phyloP scores from a whole-genome alignment of 2,888 invertebrate genomes.

The Matsumyia berberina region DNA sequence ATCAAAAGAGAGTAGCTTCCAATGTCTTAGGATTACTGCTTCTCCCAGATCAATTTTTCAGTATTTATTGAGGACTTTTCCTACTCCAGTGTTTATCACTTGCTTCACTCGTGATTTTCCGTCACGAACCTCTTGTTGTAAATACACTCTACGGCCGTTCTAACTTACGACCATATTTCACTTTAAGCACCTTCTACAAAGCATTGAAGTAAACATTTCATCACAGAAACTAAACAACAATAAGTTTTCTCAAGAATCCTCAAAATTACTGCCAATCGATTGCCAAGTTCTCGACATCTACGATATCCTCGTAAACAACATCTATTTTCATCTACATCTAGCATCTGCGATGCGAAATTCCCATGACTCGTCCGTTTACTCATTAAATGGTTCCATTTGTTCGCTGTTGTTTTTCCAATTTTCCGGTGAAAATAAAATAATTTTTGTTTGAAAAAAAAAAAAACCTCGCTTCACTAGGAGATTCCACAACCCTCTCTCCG shows the following conservation, averaged over 20 bases:
- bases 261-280: neutral
- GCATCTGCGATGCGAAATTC: slow-evolving; percentile 39
- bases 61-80: too few relatives aligned
- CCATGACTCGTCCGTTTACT: slow-evolving; percentile 46
- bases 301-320: slow-evolving; percentile 4
- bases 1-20: too few relatives aligned
- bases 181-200: too few relatives aligned
- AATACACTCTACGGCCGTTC: too few relatives aligned
- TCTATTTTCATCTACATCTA: slow-evolving; percentile 42
- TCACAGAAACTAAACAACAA: neutral
- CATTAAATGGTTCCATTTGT: neutral
- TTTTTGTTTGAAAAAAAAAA: too few relatives aligned
- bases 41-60: too few relatives aligned
- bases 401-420: neutral
- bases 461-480: slow-evolving; percentile 22
- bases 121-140: too few relatives aligned
- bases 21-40: too few relatives aligned
- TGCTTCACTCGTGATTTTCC: too few relatives aligned
- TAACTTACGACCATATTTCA: too few relatives aligned
- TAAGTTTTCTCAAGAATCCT: neutral
- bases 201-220: slow-evolving; percentile 9
- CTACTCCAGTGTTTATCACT: too few relatives aligned
- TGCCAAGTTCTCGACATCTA: slow-evolving; percentile 44
- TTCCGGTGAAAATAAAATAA: slow-evolving; percentile 20
- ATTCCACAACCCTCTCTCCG: slow-evolving; percentile 32